phyloP scores from a whole-genome alignment of 2,797 vertebrate genomes.

The Artibeus jamaicensis region DNA sequence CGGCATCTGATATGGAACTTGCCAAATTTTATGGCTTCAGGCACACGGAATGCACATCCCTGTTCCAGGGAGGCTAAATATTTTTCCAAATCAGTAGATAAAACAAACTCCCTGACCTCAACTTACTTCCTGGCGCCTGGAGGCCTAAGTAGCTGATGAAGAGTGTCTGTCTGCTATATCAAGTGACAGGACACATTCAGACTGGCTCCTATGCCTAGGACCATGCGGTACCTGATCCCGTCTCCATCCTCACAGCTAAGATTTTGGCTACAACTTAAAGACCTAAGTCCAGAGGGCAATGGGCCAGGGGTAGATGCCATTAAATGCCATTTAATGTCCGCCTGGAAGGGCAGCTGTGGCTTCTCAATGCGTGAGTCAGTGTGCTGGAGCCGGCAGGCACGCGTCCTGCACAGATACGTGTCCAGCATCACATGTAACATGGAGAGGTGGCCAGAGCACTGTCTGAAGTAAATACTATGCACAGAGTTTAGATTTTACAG shows the following conservation, averaged over 20 bases:
- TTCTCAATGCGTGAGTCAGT: constrained; percentile 68
- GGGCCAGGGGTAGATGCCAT: constrained; percentile 66
- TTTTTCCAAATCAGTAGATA: constrained; percentile 80
- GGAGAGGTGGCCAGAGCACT: neutral
- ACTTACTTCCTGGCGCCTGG: constrained; percentile 75
- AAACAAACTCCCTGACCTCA: constrained; percentile 79
- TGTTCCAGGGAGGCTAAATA: constrained; percentile 74
- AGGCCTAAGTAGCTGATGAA: constrained; percentile 67
- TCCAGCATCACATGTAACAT: constrained; percentile 37
- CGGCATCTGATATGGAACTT: constrained; percentile 70
- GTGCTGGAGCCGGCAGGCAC: neutral
- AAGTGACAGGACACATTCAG: constrained; percentile 72
- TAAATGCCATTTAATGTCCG: constrained; percentile 59
- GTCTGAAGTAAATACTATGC: neutral
- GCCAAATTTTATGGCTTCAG: constrained; percentile 77
- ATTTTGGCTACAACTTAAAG: constrained; percentile 63
- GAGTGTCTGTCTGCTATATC: constrained; percentile 74
- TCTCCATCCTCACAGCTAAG: constrained; percentile 63
- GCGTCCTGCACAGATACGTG: neutral
- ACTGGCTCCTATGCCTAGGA: constrained; percentile 60
- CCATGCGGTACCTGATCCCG: constrained; percentile 72
- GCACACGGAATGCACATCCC: constrained; percentile 72
- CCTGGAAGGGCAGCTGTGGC: constrained; percentile 67
- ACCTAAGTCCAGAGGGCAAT: constrained; percentile 69
- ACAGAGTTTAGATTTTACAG: neutral